Conservation (phyloP, 2,888 invertebrate species). For the Meiosimyza platycephala region DNA sequence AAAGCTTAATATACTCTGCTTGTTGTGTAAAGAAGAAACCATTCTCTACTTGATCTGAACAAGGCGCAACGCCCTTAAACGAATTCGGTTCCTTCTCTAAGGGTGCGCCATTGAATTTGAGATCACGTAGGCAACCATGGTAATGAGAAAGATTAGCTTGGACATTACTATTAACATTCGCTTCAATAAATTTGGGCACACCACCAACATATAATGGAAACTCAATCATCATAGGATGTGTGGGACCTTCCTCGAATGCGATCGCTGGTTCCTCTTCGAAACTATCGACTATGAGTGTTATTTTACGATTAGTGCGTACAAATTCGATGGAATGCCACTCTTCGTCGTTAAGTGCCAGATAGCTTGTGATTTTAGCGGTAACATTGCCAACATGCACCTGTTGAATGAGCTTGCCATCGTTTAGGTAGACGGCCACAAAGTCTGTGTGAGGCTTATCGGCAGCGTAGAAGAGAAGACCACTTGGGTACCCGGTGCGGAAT, state of each 20-base stretch:
- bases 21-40: conserved; percentile 88
- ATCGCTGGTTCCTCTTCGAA: conserved; percentile 48
- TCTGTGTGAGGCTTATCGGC: conserved; percentile 74
- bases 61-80: conserved; percentile 76
- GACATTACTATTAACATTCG: conserved; percentile 65
- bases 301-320: conserved; percentile 73
- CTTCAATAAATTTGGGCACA: conserved; percentile 68
- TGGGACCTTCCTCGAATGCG: conserved; percentile 73
- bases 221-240: conserved; percentile 71
- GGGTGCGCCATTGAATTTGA: conserved; percentile 76
- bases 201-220: conserved; percentile 88
- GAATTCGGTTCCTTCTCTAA: conserved; percentile 73
- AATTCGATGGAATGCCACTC: conserved; percentile 84
- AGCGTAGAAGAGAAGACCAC: conserved; percentile 88
- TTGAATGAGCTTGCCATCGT: conserved; percentile 79
- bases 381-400: conserved; percentile 73
- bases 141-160: conserved; percentile 71
- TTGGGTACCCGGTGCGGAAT: conserved; percentile 77
- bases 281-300: conserved; percentile 67
- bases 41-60: conserved; percentile 80
- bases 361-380: conserved; percentile 71
- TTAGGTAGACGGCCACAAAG: conserved; percentile 81
- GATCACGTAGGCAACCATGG: conserved; percentile 85
- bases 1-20: conserved; percentile 77
- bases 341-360: conserved; percentile 75